Conservation (phyloP, 2,797 vertebrate genomes). For the Pseudomugil gertrudae region DNA sequence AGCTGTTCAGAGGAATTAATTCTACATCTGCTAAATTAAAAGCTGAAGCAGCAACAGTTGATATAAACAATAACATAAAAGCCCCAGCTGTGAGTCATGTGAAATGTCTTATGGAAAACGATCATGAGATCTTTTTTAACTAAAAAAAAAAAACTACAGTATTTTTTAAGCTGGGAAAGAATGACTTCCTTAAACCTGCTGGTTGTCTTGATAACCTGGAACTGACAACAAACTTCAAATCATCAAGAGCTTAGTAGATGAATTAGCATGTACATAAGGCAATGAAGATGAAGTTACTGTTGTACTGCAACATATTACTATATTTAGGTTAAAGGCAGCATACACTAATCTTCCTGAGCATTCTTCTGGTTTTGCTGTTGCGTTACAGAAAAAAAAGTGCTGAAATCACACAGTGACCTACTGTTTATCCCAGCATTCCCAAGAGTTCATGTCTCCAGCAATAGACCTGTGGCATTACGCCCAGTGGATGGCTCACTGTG, state of each 20-base stretch:
- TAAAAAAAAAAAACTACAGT: background rate
- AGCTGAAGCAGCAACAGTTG: background rate
- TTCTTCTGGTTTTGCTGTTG: constrained; percentile 21
- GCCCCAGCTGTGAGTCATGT: background rate
- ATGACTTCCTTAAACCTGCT: background rate
- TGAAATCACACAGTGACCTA: constrained; percentile 65
- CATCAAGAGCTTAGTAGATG: no score
- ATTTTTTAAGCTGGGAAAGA: background rate
- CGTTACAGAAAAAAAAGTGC: constrained; percentile 46
- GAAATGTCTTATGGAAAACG: background rate
- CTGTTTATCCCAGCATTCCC: constrained; percentile 77
- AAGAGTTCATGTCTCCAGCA: constrained; percentile 80
- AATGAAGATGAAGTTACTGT: background rate
- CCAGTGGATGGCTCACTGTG: constrained; percentile 69
- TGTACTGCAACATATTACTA: background rate
- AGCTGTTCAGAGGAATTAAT: background rate
- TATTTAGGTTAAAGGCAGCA: background rate
- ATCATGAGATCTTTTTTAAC: background rate
- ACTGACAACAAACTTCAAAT: background rate
- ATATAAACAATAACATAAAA: background rate
- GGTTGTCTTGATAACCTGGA: background rate
- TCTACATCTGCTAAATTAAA: background rate
- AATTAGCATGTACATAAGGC: background rate
- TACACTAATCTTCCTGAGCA: background rate
- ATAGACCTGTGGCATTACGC: constrained; percentile 78